phyloP scores from a whole-genome alignment of 2,113 vertebrate genomes.

The Ammospiza nelsoni region DNA sequence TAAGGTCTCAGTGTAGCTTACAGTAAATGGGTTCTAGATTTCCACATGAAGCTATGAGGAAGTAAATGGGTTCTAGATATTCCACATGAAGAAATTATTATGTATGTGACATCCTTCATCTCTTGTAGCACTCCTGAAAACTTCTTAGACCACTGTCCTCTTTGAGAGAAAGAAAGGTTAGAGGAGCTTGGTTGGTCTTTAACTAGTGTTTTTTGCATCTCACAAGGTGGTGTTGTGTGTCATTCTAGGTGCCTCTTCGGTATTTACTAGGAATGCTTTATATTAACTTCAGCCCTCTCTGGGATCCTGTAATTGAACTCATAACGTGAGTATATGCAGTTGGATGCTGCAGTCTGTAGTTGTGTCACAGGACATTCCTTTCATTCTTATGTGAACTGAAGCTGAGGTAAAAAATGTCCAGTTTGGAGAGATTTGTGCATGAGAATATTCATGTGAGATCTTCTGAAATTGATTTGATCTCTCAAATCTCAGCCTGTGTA shows the following conservation, averaged over 20 bases:
- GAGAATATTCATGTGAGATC: not conserved
- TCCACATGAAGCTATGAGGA: not conserved
- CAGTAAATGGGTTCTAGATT: not conserved
- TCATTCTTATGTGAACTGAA: not conserved
- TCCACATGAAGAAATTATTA: not conserved
- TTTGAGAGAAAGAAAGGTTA: not conserved
- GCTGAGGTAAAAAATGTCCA: not conserved
- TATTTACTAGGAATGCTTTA: conserved; percentile 95
- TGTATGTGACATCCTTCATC: not conserved
- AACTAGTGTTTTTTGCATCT: not conserved
- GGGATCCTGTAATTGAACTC: conserved; percentile 94
- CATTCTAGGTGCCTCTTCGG: conserved; percentile 88
- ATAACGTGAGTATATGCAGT: conserved; percentile 81
- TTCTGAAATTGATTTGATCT: not conserved
- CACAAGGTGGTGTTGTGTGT: not conserved
- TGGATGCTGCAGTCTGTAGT: not conserved
- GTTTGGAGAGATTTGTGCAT: not conserved
- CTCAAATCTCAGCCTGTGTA: not conserved
- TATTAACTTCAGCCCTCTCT: conserved; percentile 92
- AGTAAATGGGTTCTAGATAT: not conserved
- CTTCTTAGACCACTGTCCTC: not conserved
- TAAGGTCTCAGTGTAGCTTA: not conserved
- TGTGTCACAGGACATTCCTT: not conserved
- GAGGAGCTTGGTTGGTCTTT: not conserved
- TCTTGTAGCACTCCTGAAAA: not conserved